Base-by-base conservation (phyloP, 2,797 vertebrate genomes). In the Percopsis omiscomaycus region DNA sequence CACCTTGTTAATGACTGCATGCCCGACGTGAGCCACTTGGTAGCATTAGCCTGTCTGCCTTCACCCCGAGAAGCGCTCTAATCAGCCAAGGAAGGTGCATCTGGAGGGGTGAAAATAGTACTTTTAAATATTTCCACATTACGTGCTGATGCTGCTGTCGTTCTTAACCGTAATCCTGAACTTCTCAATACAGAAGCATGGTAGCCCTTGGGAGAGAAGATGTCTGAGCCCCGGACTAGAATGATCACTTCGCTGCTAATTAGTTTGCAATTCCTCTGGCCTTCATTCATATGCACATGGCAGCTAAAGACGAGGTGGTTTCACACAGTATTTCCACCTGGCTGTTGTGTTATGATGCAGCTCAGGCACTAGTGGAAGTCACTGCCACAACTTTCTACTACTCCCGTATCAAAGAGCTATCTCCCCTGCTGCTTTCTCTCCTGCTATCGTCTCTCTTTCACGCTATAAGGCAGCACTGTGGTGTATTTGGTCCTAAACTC, bases 401-500 rank as follows among this genome's bases (percentile, higher is more conserved):
- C 15, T 57, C 45, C 49, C 15, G 44, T 74, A 59, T 69, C 59
- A 71, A 77, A 77, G 75, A 22, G 5, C 8, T 8, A 1, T 11
- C 68, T 10, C 58, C 37, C 48, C 27, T 8, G 28, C 60, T 50
- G 13, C 52, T n/a, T 13, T 47, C 46, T 12, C 55, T 14, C 53
- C 42, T 53, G 13, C 64, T 52, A 10, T 69, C 22, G 10, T 3
- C 9, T 49, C 62, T 45, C 63, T 44, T 59, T 32, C 59, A 27
- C 44, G 15, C 55, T 64, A 50, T 51, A 48, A 50, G 62, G 75
- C 73, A 56, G 79, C 69, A 63, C 66, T 44, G 13, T 48, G 50
- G 46, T 62, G 61, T 37, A 66, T 75, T 66, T 60, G 59, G 13
- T 59, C 47, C 76, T 89, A 88, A 92, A 90, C 90, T 89, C 87